Conservation (phyloP, 23 tunicate species). For the Trididemnum miniatum region DNA sequence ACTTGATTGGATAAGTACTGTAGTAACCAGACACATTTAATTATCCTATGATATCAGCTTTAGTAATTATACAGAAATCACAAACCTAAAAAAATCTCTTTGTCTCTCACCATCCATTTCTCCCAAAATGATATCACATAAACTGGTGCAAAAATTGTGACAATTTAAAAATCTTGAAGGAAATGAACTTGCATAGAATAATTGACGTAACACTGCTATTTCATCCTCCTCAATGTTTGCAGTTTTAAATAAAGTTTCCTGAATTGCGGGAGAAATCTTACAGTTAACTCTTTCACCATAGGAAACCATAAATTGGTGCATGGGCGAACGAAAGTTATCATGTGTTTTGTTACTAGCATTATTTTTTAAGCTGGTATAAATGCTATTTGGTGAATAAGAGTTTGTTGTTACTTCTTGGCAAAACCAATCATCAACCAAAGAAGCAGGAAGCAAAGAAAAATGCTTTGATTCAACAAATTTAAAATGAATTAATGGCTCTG, state of each 20-base stretch:
- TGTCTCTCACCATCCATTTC: slow-evolving; percentile 14
- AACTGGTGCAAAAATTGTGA: slow-evolving; percentile 33
- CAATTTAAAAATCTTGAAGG: slow-evolving; percentile 58
- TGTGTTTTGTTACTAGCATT: not conserved
- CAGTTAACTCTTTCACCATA: slow-evolving; percentile 16
- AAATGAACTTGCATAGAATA: slow-evolving; percentile 49
- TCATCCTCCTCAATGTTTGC: slow-evolving; percentile 41
- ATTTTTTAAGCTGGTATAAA: too few relatives aligned
- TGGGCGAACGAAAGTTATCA: not conserved
- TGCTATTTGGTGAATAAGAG: not conserved
- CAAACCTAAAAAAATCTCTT: slow-evolving; percentile 66
- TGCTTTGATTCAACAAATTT: slow-evolving; percentile 5
- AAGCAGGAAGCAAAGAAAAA: not conserved
- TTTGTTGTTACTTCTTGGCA: not conserved
- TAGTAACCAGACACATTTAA: too few relatives aligned
- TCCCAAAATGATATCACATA: slow-evolving; percentile 38
- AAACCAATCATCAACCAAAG: slow-evolving; percentile 4
- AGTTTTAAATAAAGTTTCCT: slow-evolving; percentile 30
- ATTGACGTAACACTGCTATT: slow-evolving; percentile 4
- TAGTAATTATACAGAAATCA: not conserved
- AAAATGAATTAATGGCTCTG: slow-evolving; percentile 35
- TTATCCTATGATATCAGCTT: too few relatives aligned
- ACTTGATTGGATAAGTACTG: too few relatives aligned
- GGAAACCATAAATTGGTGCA: not conserved
- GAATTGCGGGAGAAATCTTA: slow-evolving; percentile 30